Conservation (phyloP, 1,140 invertebrate genomes). For the Pemphigus obesinymphae region DNA sequence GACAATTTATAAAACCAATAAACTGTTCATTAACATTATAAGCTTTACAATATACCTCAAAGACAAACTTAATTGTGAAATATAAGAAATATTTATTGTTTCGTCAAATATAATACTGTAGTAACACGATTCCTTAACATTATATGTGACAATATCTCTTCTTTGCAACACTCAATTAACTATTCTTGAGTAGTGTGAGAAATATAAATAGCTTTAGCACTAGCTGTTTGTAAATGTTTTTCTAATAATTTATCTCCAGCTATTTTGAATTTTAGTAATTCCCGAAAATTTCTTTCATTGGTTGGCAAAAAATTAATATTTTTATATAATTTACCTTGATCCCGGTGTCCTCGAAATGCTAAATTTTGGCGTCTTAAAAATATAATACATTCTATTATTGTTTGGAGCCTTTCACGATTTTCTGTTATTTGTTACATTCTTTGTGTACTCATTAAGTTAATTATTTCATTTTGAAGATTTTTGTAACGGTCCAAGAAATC, state of each 20-base stretch:
- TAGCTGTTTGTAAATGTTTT: not conserved
- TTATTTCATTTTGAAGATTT: too few relatives aligned
- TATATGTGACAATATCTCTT: not conserved
- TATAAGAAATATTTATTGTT: not conserved
- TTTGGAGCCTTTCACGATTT: too few relatives aligned
- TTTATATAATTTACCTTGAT: not conserved
- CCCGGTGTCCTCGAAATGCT: not conserved
- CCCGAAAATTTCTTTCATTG: too few relatives aligned
- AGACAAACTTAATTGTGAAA: not conserved
- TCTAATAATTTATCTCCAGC: not conserved
- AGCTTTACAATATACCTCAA: not conserved
- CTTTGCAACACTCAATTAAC: not conserved
- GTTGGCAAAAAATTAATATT: too few relatives aligned
- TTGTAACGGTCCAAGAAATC: too few relatives aligned
- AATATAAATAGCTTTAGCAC: not conserved
- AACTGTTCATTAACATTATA: not conserved
- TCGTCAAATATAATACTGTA: not conserved
- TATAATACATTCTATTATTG: not conserved
- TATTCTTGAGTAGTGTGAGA: not conserved
- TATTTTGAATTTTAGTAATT: not conserved
- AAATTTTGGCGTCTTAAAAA: not conserved
- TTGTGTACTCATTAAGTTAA: too few relatives aligned
- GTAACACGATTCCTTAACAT: not conserved
- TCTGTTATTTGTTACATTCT: too few relatives aligned
- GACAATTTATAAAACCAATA: not conserved